Evolutionary conservation across 2,888 invertebrate genomes (phyloP), one percentile per base, ranked within the genome.

Genomic region (Mimas tiliae): DNA sequence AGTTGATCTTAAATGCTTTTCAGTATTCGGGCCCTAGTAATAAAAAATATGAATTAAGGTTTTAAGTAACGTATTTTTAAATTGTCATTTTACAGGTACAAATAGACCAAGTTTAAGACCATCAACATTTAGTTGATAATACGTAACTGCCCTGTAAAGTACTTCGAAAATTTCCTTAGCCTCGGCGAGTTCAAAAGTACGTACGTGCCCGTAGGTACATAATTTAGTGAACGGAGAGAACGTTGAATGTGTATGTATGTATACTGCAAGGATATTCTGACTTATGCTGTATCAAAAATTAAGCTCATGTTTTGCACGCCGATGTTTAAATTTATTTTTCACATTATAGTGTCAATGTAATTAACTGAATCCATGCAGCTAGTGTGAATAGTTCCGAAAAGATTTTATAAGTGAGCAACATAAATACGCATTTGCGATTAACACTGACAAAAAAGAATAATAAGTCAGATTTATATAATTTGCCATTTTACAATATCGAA

Each of bases 301-400:
- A 42, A 58, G 55, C 14, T 33, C 33, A 33, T 19, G 58, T 58
- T 58, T 58, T 16, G 38, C 42, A 42, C 42, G 63, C 6, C 50
- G 48, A 55, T 63, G 55, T 65, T 65, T 63, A 63, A 68, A 65
- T 38, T 42, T 65, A 64, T 27, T 52, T 27, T 64, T 52, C 64
- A 51, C 64, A 51, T 34, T 19, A 50, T 42, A 21, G 38, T 64
- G 51, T 52, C 52, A 52, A 64, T 52, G n/a, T 42, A 16, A 38
- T 55, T 58, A 58, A 58, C 55, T 19, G 12, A 58, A 38, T 38
- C 0, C 42, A 16, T 19, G 58, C 6, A 11, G 58, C 12, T 42
- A 42, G 58, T 58, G 38, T 58, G 38, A 19, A 38, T 58, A 16
- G 58, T 19, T 38, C 19, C 7, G 38, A 58, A 16, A 42, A 19